Conservation (phyloP, 2,797 vertebrate genomes). For the Sardinella longiceps region DNA sequence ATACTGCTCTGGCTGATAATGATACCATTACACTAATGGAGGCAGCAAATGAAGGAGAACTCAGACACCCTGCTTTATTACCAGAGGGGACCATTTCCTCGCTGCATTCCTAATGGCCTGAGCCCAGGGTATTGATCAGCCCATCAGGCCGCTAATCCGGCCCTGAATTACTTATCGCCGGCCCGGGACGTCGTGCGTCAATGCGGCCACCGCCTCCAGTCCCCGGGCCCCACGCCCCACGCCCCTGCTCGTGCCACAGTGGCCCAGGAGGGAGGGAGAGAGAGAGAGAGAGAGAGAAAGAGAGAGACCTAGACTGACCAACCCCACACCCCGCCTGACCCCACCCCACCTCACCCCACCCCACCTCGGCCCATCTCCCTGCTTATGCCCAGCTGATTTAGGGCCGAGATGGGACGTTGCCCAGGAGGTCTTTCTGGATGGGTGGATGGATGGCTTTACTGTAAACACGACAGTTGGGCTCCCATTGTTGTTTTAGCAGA, state of each 20-base stretch:
- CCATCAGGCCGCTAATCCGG: slow-evolving; percentile 98
- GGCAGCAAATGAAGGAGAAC: slow-evolving; percentile 96
- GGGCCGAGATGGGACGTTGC: slow-evolving; percentile 75
- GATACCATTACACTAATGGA: slow-evolving; percentile 99
- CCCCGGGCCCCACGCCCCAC: slow-evolving; percentile 64
- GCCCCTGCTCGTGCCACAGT: slow-evolving; percentile 47
- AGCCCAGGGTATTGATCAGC: slow-evolving; percentile 95
- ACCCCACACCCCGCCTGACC: too few relatives aligned
- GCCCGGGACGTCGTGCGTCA: slow-evolving; percentile 64
- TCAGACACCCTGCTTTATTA: slow-evolving; percentile 94
- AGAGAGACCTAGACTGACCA: not conserved
- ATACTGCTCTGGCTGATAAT: slow-evolving; percentile 95
- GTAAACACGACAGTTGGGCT: slow-evolving; percentile 64
- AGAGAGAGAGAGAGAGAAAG: slow-evolving; percentile 48
- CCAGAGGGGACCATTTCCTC: slow-evolving; percentile 94
- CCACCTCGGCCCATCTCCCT: slow-evolving; percentile 55
- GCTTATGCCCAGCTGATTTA: slow-evolving; percentile 79
- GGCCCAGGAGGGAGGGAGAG: slow-evolving; percentile 62
- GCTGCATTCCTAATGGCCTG: slow-evolving; percentile 93
- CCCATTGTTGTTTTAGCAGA: slow-evolving; percentile 70
- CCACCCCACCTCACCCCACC: not conserved
- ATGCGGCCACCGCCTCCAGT: slow-evolving; percentile 57
- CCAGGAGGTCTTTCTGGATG: slow-evolving; percentile 72
- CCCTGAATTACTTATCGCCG: slow-evolving; percentile 95
- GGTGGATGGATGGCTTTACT: slow-evolving; percentile 66